These are phyloP conservation scores for Piscicola geometra DNA, from an alignment of 2,888 invertebrate genomes.

Conservation along the genomic window DNA sequence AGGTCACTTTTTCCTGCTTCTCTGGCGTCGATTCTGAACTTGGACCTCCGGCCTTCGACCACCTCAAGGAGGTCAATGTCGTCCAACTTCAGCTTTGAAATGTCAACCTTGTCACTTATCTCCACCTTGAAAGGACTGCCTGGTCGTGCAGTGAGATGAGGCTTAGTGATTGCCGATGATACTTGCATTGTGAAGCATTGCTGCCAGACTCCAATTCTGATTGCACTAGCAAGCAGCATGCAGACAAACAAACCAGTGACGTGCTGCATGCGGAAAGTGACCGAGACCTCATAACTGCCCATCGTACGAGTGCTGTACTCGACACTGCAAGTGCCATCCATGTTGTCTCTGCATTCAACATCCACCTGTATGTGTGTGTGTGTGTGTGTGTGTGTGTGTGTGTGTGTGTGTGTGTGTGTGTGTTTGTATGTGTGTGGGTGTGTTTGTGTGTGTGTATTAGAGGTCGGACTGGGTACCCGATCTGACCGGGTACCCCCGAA, in stretches of 20 bases:
- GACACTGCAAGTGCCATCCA: constrained; percentile 31
- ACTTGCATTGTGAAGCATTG: neutral
- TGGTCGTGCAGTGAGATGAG: neutral
- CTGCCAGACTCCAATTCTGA: neutral
- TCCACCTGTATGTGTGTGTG: constrained; percentile 12
- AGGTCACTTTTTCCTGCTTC: constrained; percentile 14
- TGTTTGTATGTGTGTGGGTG: too few species aligned
- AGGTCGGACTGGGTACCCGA: too few species aligned
- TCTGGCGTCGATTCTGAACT: constrained; percentile 19
- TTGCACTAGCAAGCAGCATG: too few species aligned
- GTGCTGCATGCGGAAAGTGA: constrained; percentile 20
- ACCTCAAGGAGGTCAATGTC: constrained; percentile 20
- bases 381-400: too few species aligned
- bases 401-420: too few species aligned
- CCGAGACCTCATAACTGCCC: constrained; percentile 26
- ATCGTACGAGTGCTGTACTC: constrained; percentile 20
- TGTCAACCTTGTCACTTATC: constrained; percentile 27
- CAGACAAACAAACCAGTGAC: constrained; percentile 26
- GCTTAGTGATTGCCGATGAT: neutral
- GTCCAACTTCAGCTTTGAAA: constrained; percentile 23
- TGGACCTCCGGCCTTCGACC: constrained; percentile 20
- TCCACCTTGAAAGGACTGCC: constrained; percentile 30
- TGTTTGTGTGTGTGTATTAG: too few species aligned
- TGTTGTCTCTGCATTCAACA: constrained; percentile 30
- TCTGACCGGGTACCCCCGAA: too few species aligned